These are phyloP conservation scores for Coilia nasus DNA, from an alignment of 2,797 vertebrate species.

Conservation along the genomic window DNA sequence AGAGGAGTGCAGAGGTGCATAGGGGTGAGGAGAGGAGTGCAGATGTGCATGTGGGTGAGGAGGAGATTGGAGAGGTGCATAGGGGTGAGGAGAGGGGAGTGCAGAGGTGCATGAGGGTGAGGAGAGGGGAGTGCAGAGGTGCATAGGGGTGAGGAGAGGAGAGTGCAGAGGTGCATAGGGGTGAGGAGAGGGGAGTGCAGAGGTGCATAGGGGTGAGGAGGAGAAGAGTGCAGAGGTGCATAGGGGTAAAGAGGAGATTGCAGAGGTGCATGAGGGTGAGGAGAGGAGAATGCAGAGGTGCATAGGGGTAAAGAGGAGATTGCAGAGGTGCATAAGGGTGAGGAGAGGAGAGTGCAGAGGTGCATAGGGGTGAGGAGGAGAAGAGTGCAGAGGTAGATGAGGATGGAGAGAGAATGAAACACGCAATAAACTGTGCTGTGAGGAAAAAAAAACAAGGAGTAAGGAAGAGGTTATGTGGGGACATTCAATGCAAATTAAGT, in stretches of 20 bases:
- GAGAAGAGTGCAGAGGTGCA: neutral
- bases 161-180: neutral
- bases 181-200: neutral
- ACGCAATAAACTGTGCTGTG: neutral
- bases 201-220: too few species aligned
- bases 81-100: too few species aligned
- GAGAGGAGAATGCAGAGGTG: neutral
- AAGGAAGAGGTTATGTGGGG: constrained; percentile 24
- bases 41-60: too few species aligned
- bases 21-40: too few species aligned
- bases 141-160: neutral
- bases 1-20: too few species aligned
- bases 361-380: constrained; percentile 40
- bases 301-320: too few species aligned
- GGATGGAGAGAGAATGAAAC: neutral
- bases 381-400: constrained; percentile 28
- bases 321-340: constrained; percentile 11
- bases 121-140: neutral
- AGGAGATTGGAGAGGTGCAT: too few species aligned
- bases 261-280: too few species aligned
- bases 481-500: too few species aligned
- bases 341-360: constrained; percentile 12
- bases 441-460: neutral
- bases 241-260: too few species aligned
- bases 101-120: neutral